Conservation (phyloP, 1,140 invertebrate species). For the Cherax quadricarinatus region DNA sequence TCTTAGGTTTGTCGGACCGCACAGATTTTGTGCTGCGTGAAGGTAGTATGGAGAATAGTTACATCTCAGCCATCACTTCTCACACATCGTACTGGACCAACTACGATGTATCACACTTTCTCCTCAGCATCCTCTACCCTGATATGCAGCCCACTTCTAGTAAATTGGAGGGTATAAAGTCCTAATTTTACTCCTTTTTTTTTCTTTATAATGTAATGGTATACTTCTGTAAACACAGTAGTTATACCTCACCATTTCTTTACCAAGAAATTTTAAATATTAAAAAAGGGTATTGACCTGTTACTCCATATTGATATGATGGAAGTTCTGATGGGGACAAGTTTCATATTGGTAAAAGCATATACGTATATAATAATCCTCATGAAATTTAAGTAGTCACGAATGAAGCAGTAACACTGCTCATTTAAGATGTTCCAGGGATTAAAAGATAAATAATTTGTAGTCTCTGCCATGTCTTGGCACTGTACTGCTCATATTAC, state of each 20-base stretch:
- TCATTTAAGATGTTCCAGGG: not conserved
- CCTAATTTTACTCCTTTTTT: not conserved
- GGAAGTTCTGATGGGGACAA: not conserved
- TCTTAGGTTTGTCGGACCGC: constrained; percentile 78
- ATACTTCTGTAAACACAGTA: not conserved
- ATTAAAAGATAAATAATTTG: not conserved
- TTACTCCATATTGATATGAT: not conserved
- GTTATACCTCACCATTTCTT: not conserved
- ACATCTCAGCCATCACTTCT: constrained; percentile 83
- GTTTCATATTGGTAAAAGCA: not conserved
- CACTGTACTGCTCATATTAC: not conserved
- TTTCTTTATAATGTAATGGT: not conserved
- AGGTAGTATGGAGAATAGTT: constrained; percentile 79
- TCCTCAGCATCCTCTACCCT: constrained; percentile 82
- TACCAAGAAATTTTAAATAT: not conserved
- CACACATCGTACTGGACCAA: constrained; percentile 86
- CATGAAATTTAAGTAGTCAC: not conserved
- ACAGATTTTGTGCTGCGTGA: constrained; percentile 83
- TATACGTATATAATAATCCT: not conserved
- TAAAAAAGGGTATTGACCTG: not conserved
- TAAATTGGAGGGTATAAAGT: constrained; percentile 7
- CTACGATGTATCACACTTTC: constrained; percentile 84
- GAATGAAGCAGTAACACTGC: not conserved
- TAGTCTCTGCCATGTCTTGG: not conserved
- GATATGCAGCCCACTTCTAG: constrained; percentile 76